These are phyloP conservation scores for Polia nebulosa DNA, from an alignment of 2,888 invertebrate species.

Conservation along the genomic window DNA sequence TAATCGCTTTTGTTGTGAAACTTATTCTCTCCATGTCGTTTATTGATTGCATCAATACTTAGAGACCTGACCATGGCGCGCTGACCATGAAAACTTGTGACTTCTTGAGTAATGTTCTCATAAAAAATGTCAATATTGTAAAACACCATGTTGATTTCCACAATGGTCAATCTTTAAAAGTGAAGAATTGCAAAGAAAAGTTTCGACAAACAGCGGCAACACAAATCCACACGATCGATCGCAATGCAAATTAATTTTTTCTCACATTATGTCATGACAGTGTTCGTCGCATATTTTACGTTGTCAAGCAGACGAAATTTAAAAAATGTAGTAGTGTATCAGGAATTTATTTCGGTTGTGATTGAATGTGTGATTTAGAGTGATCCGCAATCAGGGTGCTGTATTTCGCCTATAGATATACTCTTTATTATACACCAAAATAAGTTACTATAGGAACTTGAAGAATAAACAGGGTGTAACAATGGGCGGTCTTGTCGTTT, in stretches of 20 bases:
- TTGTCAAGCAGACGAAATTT: no score
- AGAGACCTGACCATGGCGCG: slow-evolving; percentile 33
- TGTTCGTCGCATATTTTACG: no score
- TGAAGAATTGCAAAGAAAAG: neutral
- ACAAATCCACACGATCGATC: neutral
- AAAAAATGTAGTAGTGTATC: neutral
- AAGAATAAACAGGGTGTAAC: no score
- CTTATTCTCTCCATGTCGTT: neutral
- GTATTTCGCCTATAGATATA: no score
- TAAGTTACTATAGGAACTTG: no score
- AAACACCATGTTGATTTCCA: neutral
- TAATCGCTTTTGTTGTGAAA: slow-evolving; percentile 4
- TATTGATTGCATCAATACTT: slow-evolving; percentile 49
- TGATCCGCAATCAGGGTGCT: no score
- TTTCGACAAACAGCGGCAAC: no score
- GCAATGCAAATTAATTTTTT: no score
- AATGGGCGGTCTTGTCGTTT: no score
- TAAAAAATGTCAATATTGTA: slow-evolving; percentile 37
- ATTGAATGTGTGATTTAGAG: no score
- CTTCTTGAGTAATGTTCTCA: slow-evolving; percentile 46
- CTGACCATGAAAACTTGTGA: slow-evolving; percentile 46
- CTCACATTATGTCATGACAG: no score
- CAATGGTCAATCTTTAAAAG: neutral
- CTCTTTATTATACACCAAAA: no score
- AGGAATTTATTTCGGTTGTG: neutral